Conservation (phyloP, 2,888 invertebrate genomes). For the Acholoe squamosa region DNA sequence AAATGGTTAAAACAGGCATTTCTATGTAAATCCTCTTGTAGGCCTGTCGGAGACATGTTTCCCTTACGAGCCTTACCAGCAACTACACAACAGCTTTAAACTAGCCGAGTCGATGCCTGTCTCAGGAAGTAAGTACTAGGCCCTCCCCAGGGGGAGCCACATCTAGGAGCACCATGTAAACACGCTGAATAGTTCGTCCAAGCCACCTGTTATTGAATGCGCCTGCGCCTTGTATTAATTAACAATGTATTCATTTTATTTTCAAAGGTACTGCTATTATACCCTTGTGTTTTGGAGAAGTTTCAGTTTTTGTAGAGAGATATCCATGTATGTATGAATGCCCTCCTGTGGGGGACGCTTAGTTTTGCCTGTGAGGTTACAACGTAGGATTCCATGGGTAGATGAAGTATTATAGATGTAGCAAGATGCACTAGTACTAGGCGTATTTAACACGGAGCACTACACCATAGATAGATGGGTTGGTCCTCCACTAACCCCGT, state of each 20-base stretch:
- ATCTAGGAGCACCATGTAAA: neutral
- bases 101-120: neutral
- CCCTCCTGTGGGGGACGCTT: neutral
- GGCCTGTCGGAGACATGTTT: conserved; percentile 7
- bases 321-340: neutral
- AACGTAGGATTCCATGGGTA: neutral
- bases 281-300: neutral
- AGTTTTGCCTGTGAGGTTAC: neutral
- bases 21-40: neutral
- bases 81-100: neutral
- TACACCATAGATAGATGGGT: neutral
- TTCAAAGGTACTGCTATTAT: neutral
- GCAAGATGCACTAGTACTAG: conserved; percentile 20
- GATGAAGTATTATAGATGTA: neutral
- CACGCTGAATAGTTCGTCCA: neutral
- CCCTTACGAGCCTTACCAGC: conserved; percentile 9
- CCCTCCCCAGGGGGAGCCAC: neutral
- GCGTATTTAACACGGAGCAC: neutral
- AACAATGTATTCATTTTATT: neutral
- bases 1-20: neutral
- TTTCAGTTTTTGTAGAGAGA: neutral
- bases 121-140: neutral
- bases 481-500: no score
- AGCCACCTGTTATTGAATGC: neutral
- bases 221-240: neutral